Evolutionary conservation across 2,888 invertebrate species (phyloP), one percentile per base, ranked within the genome.

Genomic region (Drosophila neotestacea): DNA sequence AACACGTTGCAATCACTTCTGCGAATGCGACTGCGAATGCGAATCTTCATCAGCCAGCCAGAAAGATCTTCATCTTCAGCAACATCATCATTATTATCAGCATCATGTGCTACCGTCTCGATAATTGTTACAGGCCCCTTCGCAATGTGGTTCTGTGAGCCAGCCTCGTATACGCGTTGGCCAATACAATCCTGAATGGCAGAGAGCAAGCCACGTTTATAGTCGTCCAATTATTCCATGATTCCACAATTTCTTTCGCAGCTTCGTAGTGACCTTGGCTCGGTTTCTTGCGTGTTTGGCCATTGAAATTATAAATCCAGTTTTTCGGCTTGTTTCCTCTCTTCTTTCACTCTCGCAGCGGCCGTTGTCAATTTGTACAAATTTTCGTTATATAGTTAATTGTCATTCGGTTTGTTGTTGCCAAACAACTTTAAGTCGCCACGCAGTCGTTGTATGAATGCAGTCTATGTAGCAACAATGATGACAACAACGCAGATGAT

Each of bases 381-480:
- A 85, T 85, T 88, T 88, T 81, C 71, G 83, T 82, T 85, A 68
- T 88, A 79, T 71, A 82, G 88, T 73, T 89, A 87, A 89, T 89
- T 88, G 85, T 81, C 73, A 67, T 76, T 62, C 50, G 54, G 46
- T 65, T 72, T 79, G 81, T 86, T 65, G 83, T 88, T 88, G 85
- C 88, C 88, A 89, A 84, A 84, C 90, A 70, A 48, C 89, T 82
- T 85, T 79, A 68, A 60, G 48, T 47, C 58, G 58, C 41, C 58
- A 48, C 46, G 58, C 58, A 58, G 28, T 2, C 16, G 54, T 13
- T 22, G 44, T 44, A 64, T 63, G 69, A 62, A 67, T 79, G 74
- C 74, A 56, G 74, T 63, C 69, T 69, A 62, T 75, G 74, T 67
- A 63, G 75, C 75, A 78, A 75, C 50, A 60, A 16, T 36, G 61